Evolutionary conservation across 2,888 invertebrate genomes (phyloP).

Genomic region (Mylabris sibirica): DNA sequence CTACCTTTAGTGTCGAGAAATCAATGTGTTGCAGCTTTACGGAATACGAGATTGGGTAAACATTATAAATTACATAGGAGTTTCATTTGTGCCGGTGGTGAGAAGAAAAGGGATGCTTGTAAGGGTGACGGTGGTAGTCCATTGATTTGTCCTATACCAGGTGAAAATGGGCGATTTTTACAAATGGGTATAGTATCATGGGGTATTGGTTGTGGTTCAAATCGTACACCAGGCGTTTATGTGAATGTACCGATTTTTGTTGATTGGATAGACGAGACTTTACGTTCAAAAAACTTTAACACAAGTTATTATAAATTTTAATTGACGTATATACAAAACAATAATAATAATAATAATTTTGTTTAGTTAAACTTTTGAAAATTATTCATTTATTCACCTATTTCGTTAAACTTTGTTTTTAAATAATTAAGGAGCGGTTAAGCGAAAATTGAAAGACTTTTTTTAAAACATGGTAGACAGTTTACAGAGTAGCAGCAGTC

Average conservation of each 20-base stretch:
- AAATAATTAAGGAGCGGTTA: neutral
- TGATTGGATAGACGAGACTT: constrained; percentile 58
- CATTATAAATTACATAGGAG: constrained; percentile 65
- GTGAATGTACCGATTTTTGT: constrained; percentile 59
- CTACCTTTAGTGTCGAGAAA: constrained; percentile 40
- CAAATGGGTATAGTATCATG: constrained; percentile 66
- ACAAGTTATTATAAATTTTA: constrained; percentile 41
- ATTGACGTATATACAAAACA: neutral
- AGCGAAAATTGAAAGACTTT: constrained; percentile 4
- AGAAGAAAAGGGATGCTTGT: constrained; percentile 48
- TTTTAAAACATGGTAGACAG: neutral
- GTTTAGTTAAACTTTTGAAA: neutral
- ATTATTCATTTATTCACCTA: neutral
- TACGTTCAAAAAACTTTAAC: constrained; percentile 59
- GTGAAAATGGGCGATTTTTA: constrained; percentile 59
- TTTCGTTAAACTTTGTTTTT: neutral
- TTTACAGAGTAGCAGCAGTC: neutral
- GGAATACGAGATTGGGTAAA: constrained; percentile 53
- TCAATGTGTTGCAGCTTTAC: constrained; percentile 36
- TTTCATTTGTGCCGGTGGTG: constrained; percentile 64
- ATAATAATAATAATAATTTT: neutral
- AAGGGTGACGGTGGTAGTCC: constrained; percentile 46
- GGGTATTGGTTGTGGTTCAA: constrained; percentile 60
- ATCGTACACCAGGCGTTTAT: constrained; percentile 62
- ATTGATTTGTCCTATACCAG: constrained; percentile 44